A percentile compares a stretch with the other conserved stretches of the same genome.
Evolutionary conservation across 2,113 vertebrate species (phyloP).

Genomic region (Caracal caracal): DNA sequence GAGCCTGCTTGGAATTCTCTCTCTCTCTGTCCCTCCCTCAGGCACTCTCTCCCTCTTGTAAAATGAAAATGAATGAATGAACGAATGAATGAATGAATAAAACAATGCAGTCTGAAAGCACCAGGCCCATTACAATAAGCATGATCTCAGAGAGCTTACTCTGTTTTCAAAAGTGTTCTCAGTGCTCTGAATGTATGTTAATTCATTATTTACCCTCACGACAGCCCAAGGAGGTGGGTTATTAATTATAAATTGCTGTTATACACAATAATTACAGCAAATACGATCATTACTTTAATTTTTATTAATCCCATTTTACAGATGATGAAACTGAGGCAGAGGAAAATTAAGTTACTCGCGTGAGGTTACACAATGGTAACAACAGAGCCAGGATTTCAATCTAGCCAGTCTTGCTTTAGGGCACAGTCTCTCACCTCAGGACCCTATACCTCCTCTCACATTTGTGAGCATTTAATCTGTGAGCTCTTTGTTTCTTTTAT

Average conservation of each 20-base stretch:
- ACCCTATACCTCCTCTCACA: not conserved
- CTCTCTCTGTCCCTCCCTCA: too few relatives aligned
- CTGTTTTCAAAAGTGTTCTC: not conserved
- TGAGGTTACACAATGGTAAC: not conserved
- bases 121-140: not conserved
- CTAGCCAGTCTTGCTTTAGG: not conserved
- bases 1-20: too few relatives aligned
- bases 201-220: not conserved
- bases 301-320: not conserved
- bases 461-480: not conserved
- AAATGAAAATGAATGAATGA: too few relatives aligned
- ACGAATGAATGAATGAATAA: too few relatives aligned
- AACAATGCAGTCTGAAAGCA: not conserved
- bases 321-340: slow-evolving; percentile 31
- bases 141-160: not conserved
- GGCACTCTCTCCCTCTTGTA: too few relatives aligned
- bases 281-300: too few relatives aligned
- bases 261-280: too few relatives aligned
- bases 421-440: not conserved
- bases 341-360: not conserved
- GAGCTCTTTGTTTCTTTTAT: not conserved
- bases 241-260: not conserved
- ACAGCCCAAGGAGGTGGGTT: not conserved
- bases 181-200: not conserved
- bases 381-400: not conserved